These are phyloP conservation scores for Didymodactylos carnosus DNA, from an alignment of 2,888 invertebrate genomes.

Conservation along the genomic window DNA sequence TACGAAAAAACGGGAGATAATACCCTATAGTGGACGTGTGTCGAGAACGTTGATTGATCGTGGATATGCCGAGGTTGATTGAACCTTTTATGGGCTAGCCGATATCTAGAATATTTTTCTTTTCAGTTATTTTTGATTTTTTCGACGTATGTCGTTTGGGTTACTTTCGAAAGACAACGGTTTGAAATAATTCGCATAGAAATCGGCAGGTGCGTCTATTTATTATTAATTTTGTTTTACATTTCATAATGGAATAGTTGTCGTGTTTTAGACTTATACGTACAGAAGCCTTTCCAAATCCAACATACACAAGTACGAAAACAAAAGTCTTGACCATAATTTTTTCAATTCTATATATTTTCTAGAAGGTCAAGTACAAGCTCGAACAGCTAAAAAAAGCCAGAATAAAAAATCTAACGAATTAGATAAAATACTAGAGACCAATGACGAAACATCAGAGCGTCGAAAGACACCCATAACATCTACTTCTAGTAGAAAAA, in stretches of 20 bases:
- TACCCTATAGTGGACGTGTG: background rate
- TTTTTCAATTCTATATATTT: too few relatives aligned
- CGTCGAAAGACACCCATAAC: too few relatives aligned
- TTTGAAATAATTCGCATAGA: slow-evolving; percentile 28
- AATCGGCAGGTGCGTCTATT: slow-evolving; percentile 24
- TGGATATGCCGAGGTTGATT: background rate
- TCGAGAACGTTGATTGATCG: background rate
- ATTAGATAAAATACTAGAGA: too few relatives aligned
- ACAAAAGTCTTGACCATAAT: too few relatives aligned
- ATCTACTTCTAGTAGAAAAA: too few relatives aligned
- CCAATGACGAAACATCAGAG: background rate
- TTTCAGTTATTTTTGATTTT: background rate
- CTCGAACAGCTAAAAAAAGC: background rate
- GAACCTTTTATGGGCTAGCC: too few relatives aligned
- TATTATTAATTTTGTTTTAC: background rate
- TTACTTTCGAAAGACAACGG: slow-evolving; percentile 28
- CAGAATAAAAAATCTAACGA: too few relatives aligned
- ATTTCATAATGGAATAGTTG: too few relatives aligned
- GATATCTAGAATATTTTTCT: background rate
- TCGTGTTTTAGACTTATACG: background rate
- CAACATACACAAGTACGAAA: background rate
- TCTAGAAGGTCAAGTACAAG: background rate
- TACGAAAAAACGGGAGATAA: background rate
- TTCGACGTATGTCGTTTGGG: slow-evolving; percentile 31
- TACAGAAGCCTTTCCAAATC: background rate